phyloP scores from a whole-genome alignment of 2,888 invertebrate species.

The Pemphredon lugubris region DNA sequence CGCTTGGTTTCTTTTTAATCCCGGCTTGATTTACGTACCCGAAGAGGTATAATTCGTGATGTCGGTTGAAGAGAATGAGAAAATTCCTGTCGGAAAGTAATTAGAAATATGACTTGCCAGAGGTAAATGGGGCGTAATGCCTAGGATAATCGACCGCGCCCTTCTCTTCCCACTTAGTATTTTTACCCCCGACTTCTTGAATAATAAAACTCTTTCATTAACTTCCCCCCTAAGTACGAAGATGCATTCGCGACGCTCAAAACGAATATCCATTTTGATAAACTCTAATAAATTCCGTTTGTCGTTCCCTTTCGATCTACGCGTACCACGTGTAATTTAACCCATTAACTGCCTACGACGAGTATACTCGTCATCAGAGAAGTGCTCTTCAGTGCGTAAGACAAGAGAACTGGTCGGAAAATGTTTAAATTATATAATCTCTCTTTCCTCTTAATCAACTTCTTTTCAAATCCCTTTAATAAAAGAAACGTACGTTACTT shows the following conservation, averaged over 20 bases:
- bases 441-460: too few relatives aligned
- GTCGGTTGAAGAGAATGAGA: slow-evolving; percentile 44
- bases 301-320: neutral
- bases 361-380: too few relatives aligned
- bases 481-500: too few relatives aligned
- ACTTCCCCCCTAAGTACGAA: neutral
- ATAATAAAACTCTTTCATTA: slow-evolving; percentile 1
- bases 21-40: neutral
- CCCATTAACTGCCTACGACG: too few relatives aligned
- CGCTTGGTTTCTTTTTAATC: slow-evolving; percentile 1
- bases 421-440: too few relatives aligned
- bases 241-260: neutral
- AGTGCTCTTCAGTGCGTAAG: too few relatives aligned
- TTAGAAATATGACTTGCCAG: slow-evolving; percentile 78
- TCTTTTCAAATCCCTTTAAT: too few relatives aligned
- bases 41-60: slow-evolving; percentile 3
- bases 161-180: slow-evolving; percentile 32
- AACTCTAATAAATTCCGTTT: neutral
- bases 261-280: neutral
- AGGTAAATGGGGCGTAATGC: slow-evolving; percentile 77
- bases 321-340: too few relatives aligned
- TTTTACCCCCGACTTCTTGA: slow-evolving; percentile 51
- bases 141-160: slow-evolving; percentile 69
- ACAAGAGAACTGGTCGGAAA: too few relatives aligned
- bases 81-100: slow-evolving; percentile 72